Conservation (phyloP, 1,140 invertebrate species). For the Bombus sibiricus region DNA sequence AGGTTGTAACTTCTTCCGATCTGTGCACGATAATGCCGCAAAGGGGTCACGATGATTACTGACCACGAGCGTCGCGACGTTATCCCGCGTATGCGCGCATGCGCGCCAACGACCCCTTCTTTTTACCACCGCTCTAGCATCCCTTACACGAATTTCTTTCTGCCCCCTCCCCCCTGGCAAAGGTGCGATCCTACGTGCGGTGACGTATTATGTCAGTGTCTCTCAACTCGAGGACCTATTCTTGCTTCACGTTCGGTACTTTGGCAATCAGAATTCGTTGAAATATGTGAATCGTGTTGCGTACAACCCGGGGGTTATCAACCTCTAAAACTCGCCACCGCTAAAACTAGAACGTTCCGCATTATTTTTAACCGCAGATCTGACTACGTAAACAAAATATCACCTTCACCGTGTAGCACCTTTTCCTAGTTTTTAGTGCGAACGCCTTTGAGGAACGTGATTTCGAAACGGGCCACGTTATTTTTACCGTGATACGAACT, state of each 20-base stretch:
- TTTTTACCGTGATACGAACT: not conserved
- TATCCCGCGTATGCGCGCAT: conserved; percentile 64
- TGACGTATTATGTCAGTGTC: conserved; percentile 60
- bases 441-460: not conserved
- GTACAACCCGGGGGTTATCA: conserved; percentile 1
- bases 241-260: too few species aligned
- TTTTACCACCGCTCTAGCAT: conserved; percentile 61
- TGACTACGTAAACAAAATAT: conserved; percentile 2
- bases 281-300: not conserved
- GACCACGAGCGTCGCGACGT: conserved; percentile 67
- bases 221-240: conserved; percentile 33
- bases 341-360: not conserved
- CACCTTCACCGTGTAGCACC: not conserved
- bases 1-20: conserved; percentile 46
- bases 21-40: conserved; percentile 56
- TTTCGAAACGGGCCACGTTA: not conserved
- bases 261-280: not conserved
- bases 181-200: conserved; percentile 44
- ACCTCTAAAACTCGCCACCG: not conserved
- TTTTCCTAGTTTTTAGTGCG: not conserved
- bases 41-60: conserved; percentile 71
- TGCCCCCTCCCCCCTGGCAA: not conserved
- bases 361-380: not conserved
- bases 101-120: conserved; percentile 66
- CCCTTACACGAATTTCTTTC: conserved; percentile 64